A percentile compares a stretch with the other conserved stretches of the same genome.
Conservation (phyloP, 2,113 vertebrate genomes). For the Triplophysa tibetana region DNA sequence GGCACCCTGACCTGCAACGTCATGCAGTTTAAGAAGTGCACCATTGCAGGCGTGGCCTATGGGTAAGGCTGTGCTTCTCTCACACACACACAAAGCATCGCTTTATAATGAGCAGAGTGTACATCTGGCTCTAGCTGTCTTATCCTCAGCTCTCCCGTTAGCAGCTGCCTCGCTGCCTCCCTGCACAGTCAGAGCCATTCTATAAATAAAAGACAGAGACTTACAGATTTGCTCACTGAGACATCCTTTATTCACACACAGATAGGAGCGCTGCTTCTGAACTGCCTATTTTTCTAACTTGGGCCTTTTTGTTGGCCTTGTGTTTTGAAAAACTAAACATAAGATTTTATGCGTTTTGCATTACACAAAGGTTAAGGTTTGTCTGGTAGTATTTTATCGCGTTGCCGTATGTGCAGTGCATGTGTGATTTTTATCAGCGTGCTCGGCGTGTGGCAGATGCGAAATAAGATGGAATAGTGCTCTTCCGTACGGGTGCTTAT, state of each 20-base stretch:
- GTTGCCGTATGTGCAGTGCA: neutral
- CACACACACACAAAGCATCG: conserved; percentile 12
- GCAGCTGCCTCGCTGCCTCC: conserved; percentile 63
- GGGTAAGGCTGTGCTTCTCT: conserved; percentile 77
- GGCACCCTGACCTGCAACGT: conserved; percentile 98
- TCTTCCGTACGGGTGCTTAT: conserved; percentile 5
- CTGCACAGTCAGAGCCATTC: conserved; percentile 49
- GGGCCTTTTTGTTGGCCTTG: neutral
- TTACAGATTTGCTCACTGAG: conserved; percentile 4
- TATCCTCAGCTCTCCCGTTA: conserved; percentile 64
- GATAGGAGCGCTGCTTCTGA: conserved; percentile 1
- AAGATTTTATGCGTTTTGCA: neutral
- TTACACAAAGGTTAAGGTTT: conserved; percentile 19
- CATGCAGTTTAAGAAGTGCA: conserved; percentile 99
- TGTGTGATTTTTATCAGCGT: conserved; percentile 2
- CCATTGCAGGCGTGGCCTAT: conserved; percentile 92
- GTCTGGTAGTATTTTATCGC: neutral
- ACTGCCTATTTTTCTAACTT: conserved; percentile 19
- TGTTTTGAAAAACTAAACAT: neutral
- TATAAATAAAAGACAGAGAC: conserved; percentile 67
- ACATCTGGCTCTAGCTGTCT: conserved; percentile 62
- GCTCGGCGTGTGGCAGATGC: neutral
- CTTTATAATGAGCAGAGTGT: conserved; percentile 63
- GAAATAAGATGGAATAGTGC: conserved; percentile 2
- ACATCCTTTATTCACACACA: conserved; percentile 33